These are phyloP conservation scores for Menura novaehollandiae DNA, from an alignment of 2,113 vertebrate species.

Conservation along the genomic window DNA sequence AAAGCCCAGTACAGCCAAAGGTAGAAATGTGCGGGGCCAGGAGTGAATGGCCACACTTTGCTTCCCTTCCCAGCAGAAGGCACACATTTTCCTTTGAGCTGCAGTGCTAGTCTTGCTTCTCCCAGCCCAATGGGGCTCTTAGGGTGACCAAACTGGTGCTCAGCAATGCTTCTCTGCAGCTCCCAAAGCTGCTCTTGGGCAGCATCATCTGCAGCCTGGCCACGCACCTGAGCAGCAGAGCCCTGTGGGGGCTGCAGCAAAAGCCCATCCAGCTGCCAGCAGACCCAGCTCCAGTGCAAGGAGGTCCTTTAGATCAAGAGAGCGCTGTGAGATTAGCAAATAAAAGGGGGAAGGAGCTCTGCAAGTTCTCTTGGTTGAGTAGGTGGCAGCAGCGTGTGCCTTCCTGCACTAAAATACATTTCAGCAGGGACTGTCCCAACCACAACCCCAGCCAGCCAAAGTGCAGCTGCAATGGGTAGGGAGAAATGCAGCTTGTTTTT, in stretches of 20 bases:
- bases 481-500: background rate
- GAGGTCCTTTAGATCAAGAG: fast-evolving
- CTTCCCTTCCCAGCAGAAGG: background rate
- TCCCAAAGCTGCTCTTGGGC: background rate
- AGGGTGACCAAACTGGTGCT: no score
- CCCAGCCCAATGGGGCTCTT: no score
- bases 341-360: background rate
- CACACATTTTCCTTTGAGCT: fast-evolving
- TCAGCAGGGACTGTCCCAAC: background rate
- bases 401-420: background rate
- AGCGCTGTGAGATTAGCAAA: background rate
- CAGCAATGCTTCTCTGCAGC: background rate
- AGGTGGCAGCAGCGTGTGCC: background rate
- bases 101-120: background rate
- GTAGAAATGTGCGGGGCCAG: fast-evolving
- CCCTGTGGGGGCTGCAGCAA: background rate
- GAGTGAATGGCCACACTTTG: background rate
- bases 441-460: fast-evolving
- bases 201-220: background rate
- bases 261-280: fast-evolving
- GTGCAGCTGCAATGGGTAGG: background rate
- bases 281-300: fast-evolving
- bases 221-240: background rate
- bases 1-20: fast-evolving
- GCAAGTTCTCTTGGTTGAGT: background rate